Evolutionary conservation across 2,113 vertebrate species (phyloP).

Genomic region (Rhineura floridana): DNA sequence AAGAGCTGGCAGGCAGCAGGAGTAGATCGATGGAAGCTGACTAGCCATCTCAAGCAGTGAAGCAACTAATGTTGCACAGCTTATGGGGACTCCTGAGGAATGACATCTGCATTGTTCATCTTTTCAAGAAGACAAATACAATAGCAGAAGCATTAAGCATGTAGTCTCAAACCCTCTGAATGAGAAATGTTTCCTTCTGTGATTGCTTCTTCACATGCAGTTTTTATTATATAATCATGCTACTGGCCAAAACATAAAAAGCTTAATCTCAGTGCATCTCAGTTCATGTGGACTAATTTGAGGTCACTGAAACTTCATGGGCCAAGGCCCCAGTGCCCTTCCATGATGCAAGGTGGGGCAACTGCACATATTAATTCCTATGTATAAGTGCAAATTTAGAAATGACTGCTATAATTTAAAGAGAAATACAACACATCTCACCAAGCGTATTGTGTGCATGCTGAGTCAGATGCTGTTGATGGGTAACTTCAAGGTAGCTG

Average conservation of each 20-base stretch:
- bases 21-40: neutral
- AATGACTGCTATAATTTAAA: neutral
- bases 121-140: slow-evolving; percentile 3
- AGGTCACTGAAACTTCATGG: neutral
- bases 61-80: neutral
- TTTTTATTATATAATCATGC: neutral
- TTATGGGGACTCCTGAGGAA: neutral
- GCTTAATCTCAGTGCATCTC: neutral
- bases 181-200: neutral
- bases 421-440: neutral
- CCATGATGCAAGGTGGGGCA: too few relatives aligned
- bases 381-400: neutral
- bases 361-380: neutral
- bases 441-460: too few relatives aligned
- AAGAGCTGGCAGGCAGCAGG: neutral
- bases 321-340: neutral
- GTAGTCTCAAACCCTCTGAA: neutral
- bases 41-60: neutral
- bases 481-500: too few relatives aligned
- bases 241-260: neutral
- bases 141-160: neutral
- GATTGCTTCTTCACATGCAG: neutral
- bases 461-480: too few relatives aligned
- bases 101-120: slow-evolving; percentile 18
- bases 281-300: neutral